These are phyloP conservation scores for Cariama cristata DNA, from an alignment of 2,113 vertebrate genomes.

Conservation along the genomic window DNA sequence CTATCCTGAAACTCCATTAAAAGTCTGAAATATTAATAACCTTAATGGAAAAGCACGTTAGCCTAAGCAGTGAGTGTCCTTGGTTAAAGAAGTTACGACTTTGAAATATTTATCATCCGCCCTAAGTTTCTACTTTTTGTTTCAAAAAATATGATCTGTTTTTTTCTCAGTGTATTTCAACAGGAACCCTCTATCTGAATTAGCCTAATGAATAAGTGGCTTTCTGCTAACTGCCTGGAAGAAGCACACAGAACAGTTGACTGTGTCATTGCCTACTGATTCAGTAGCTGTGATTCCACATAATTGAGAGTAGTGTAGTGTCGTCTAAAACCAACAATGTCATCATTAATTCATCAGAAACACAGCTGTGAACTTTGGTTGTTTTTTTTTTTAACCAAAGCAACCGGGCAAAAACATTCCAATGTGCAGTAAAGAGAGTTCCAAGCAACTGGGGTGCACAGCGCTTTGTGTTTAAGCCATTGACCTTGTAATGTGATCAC, in stretches of 20 bases:
- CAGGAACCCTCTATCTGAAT: background rate
- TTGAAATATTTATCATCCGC: background rate
- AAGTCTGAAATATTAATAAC: background rate
- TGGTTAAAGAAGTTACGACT: background rate
- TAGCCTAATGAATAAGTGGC: background rate
- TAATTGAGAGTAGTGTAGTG: slow-evolving; percentile 18
- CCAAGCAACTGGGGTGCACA: slow-evolving; percentile 19
- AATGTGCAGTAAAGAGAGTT: slow-evolving; percentile 25
- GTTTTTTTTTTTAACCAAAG: slow-evolving; percentile 14
- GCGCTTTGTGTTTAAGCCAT: slow-evolving; percentile 22
- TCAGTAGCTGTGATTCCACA: slow-evolving; percentile 35
- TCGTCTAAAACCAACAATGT: slow-evolving; percentile 52
- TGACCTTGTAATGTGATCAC: slow-evolving; percentile 59
- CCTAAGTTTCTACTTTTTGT: background rate
- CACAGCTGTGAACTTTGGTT: slow-evolving; percentile 17
- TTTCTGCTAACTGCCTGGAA: slow-evolving; percentile 10
- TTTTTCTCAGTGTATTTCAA: background rate
- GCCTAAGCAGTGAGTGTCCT: background rate
- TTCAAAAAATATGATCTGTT: background rate
- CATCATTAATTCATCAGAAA: slow-evolving; percentile 60
- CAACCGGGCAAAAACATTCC: slow-evolving; percentile 38
- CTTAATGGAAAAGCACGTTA: background rate
- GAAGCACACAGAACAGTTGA: background rate
- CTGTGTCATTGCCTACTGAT: slow-evolving; percentile 15
- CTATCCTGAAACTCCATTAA: background rate